phyloP scores from a whole-genome alignment of 37 sponge, comb jelly and placozoan genomes.

The Spongilla lacustris region DNA sequence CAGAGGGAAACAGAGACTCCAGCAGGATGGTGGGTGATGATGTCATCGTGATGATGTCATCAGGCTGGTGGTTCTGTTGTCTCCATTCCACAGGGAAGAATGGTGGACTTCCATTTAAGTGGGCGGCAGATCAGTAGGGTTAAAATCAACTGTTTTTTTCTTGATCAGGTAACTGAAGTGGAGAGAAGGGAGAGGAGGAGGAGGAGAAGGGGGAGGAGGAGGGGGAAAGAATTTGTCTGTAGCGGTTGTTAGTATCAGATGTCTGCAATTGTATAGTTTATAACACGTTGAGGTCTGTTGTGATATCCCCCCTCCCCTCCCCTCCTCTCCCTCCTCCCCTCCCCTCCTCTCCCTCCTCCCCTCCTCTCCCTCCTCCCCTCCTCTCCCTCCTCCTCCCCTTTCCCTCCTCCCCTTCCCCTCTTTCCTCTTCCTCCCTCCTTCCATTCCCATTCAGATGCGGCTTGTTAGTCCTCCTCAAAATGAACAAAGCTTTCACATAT shows the following conservation, averaged over 20 bases:
- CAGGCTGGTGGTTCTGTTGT: neutral
- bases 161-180: slow-evolving; percentile 62
- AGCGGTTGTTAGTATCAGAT: too few relatives aligned
- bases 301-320: too few relatives aligned
- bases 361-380: slow-evolving; percentile 7
- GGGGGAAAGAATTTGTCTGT: too few relatives aligned
- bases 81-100: slow-evolving; percentile 48
- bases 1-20: slow-evolving; percentile 69
- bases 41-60: neutral
- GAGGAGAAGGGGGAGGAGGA: too few relatives aligned
- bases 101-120: slow-evolving; percentile 65
- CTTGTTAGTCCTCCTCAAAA: slow-evolving; percentile 46
- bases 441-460: slow-evolving; percentile 41
- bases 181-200: too few relatives aligned
- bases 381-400: neutral
- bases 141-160: slow-evolving; percentile 76
- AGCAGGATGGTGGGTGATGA: slow-evolving; percentile 68
- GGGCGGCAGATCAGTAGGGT: slow-evolving; percentile 55
- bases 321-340: neutral
- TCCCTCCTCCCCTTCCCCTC: neutral
- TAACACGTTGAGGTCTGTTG: too few relatives aligned
- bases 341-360: neutral
- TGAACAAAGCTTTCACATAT: slow-evolving; percentile 85
- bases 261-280: neutral
- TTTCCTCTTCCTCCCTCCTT: neutral